Conservation (phyloP, 2,888 invertebrate species). For the Andrena minutula region DNA sequence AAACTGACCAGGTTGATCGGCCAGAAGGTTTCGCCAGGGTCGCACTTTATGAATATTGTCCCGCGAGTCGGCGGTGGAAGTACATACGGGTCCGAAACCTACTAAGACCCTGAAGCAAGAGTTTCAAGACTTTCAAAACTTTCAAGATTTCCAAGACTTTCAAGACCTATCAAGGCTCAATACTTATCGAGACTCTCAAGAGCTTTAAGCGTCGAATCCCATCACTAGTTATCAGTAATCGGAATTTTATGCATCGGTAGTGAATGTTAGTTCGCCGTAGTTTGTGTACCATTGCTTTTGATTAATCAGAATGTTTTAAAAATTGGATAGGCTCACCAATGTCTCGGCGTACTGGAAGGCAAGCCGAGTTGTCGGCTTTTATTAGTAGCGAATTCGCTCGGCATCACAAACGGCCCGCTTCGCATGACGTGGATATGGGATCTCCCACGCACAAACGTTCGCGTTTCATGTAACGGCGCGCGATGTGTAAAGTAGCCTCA, state of each 20-base stretch:
- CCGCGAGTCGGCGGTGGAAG: no score
- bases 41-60: no score
- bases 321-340: conserved; percentile 82
- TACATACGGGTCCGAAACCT: no score
- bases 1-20: no score
- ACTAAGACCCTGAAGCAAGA: no score
- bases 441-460: conserved; percentile 92
- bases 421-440: conserved; percentile 91
- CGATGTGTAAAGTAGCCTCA: conserved; percentile 80
- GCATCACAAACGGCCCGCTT: conserved; percentile 90
- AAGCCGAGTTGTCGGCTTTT: conserved; percentile 90
- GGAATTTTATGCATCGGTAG: not conserved
- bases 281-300: not conserved
- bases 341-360: conserved; percentile 85
- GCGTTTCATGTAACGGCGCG: conserved; percentile 88
- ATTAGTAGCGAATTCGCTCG: conserved; percentile 91
- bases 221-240: no score
- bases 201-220: no score
- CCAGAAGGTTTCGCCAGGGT: no score
- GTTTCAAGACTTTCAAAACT: no score
- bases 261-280: not conserved
- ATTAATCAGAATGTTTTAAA: conserved; percentile 24
- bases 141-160: no score
- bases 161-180: no score
- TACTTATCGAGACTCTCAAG: no score